Conservation (phyloP, 2,797 vertebrate genomes). For the Phalanger gymnotis region DNA sequence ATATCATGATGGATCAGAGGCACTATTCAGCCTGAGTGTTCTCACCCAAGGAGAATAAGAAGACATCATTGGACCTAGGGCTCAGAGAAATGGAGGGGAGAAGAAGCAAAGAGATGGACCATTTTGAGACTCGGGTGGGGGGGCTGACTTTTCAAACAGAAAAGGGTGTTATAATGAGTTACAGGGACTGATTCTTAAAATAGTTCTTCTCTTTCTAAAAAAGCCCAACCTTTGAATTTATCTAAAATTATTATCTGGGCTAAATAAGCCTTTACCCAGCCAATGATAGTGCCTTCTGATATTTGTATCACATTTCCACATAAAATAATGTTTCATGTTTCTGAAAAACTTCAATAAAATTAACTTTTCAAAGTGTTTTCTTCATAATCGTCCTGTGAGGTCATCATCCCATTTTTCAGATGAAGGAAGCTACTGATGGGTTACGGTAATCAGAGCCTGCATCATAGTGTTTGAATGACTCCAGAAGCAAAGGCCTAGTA, state of each 20-base stretch:
- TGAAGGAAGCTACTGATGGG: neutral
- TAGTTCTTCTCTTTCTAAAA: neutral
- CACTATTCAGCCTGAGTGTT: constrained; percentile 47
- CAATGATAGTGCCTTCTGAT: neutral
- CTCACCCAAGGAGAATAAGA: constrained; percentile 47
- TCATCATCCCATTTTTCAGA: neutral
- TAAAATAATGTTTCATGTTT: neutral
- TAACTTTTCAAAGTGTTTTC: neutral
- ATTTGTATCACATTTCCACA: neutral
- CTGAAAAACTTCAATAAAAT: neutral
- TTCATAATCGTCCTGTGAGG: neutral
- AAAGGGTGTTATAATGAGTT: neutral
- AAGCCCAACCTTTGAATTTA: neutral
- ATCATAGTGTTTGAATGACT: neutral
- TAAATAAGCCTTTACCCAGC: neutral
- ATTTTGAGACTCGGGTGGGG: neutral
- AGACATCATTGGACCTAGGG: constrained; percentile 13
- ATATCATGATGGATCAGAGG: constrained; percentile 71
- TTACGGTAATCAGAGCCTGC: neutral
- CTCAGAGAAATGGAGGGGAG: neutral
- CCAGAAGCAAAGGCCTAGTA: neutral
- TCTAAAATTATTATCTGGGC: neutral
- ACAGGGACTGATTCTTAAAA: neutral
- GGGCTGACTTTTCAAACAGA: neutral
- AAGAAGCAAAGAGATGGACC: neutral